phyloP scores from a whole-genome alignment of 2,797 vertebrate species.

The Danio aesculapii region DNA sequence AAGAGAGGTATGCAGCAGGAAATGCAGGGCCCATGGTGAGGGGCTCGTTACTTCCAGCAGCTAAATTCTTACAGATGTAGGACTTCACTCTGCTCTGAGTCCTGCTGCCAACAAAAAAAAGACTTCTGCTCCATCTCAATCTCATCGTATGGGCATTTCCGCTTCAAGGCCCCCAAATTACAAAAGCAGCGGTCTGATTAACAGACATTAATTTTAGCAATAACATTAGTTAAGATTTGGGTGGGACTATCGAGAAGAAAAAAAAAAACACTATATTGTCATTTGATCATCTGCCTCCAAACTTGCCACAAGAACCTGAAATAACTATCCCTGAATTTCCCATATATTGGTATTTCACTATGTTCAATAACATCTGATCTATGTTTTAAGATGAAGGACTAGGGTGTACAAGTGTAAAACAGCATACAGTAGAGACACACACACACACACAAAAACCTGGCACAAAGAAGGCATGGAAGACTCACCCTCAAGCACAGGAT shows the following conservation, averaged over 20 bases:
- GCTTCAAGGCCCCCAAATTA: conserved; percentile 67
- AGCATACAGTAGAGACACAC: neutral
- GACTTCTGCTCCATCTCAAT: conserved; percentile 60
- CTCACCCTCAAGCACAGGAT: conserved; percentile 98
- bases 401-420: neutral
- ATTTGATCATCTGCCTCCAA: neutral
- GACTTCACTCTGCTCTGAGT: conserved; percentile 46
- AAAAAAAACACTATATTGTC: neutral
- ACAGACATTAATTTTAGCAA: conserved; percentile 4
- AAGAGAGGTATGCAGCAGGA: conserved; percentile 51
- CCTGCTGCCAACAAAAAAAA: conserved; percentile 47
- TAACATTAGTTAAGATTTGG: conserved; percentile 37
- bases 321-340: neutral
- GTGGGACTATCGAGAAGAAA: conserved; percentile 18
- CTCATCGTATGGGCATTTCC: conserved; percentile 79
- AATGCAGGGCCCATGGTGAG: conserved; percentile 53
- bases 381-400: neutral
- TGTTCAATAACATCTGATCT: neutral
- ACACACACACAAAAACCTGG: neutral
- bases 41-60: conserved; percentile 71
- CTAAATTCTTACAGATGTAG: conserved; percentile 84
- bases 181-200: conserved; percentile 72
- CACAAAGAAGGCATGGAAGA: conserved; percentile 18
- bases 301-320: neutral
- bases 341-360: neutral